phyloP scores from a whole-genome alignment of 2,797 vertebrate genomes.

The Molothrus aeneus region DNA sequence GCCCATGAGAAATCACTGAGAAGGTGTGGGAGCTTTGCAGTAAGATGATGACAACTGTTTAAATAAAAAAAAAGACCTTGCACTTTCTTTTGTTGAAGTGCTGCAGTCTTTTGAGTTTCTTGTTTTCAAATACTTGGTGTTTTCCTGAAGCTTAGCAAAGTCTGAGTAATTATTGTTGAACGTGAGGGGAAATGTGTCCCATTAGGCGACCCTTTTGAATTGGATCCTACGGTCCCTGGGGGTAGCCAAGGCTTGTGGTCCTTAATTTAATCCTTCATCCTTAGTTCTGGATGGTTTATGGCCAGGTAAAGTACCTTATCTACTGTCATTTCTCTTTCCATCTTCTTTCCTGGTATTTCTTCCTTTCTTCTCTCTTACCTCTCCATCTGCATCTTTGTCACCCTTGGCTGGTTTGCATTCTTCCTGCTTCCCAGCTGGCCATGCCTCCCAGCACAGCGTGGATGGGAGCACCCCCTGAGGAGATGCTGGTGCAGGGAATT shows the following conservation, averaged over 20 bases:
- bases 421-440: not conserved
- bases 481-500: not conserved
- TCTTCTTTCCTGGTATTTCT: not conserved
- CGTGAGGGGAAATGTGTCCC: not conserved
- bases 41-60: too few relatives aligned
- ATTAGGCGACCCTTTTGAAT: not conserved
- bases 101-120: not conserved
- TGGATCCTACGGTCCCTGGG: not conserved
- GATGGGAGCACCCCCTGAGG: not conserved
- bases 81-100: not conserved
- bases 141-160: not conserved
- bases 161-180: not conserved
- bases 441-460: fast-evolving
- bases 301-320: not conserved
- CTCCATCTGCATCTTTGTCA: not conserved
- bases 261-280: not conserved
- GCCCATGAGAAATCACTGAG: too few relatives aligned
- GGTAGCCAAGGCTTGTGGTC: not conserved
- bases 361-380: not conserved
- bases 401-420: not conserved
- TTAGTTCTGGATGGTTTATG: not conserved
- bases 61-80: not conserved
- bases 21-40: too few relatives aligned
- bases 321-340: not conserved
- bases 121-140: not conserved